Base-by-base conservation (phyloP, 92 coral and sea anemone species). In the Blastomussa wellsi region DNA sequence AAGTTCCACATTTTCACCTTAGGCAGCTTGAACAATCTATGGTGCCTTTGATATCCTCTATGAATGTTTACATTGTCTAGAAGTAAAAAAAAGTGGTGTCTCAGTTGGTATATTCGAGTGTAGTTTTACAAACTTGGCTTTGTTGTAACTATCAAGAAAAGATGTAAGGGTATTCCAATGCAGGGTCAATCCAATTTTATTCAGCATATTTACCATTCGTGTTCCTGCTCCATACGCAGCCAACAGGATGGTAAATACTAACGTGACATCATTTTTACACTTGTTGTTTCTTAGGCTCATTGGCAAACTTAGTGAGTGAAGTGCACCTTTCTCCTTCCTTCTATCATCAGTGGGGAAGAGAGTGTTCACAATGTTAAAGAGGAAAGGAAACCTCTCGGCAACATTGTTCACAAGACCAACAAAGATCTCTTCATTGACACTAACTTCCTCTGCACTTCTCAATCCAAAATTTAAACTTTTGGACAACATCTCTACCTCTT, bases 1-100 rank as follows among this genome's bases (percentile, higher is more conserved):
- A 90, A 90, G 48, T 86, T 90, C 93, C 90, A 90, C 93, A 90
- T 90, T 31, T 86, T 80, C n/a, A 47, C 42, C 41, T 68, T 76
- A 38, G 65, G 82, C 36, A 37, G 29, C 87, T 90, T 90, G 33
- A 86, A 80, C 16, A 90, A 52, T 38, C 90, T 68, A 75, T 80
- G 82, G 74, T 90, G 93, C 20, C 88, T 71, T 80, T 76, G 78
- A 47, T 90, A 48, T 57, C 90, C 90, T 64, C 84, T 77, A 78
- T 90, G 79, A 32, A 90, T 86, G 82, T 87, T 90, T 14, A 87
- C 66, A 74, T 87, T 90, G 85, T 90, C 91, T 41, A 90, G 20
- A 20, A 90, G 66, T 32, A 82, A 80, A 7, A 87, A 24, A 35
- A 87, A 5, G 10, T n/a, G 93, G 88, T n/a, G 35, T 47, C 26